Conservation (phyloP, 92 coral and sea anemone genomes). For the Zoanthus gigantus region DNA sequence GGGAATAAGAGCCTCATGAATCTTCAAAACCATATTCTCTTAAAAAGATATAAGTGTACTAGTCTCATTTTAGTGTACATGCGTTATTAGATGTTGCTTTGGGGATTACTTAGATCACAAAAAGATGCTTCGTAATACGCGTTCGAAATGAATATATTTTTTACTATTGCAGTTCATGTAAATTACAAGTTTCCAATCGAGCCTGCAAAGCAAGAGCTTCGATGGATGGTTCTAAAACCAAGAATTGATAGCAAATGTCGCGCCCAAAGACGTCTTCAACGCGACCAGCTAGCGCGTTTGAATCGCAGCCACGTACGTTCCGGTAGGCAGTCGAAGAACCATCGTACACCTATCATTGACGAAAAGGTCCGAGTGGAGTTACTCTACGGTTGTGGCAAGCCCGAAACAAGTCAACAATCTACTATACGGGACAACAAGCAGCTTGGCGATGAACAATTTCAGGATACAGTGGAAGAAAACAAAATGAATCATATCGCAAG, state of each 20-base stretch:
- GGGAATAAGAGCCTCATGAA: too few relatives aligned
- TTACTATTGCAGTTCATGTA: conserved; percentile 82
- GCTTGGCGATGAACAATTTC: background rate
- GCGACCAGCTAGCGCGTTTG: conserved; percentile 78
- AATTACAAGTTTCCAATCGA: conserved; percentile 93
- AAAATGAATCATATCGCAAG: conserved; percentile 22
- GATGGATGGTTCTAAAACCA: conserved; percentile 96
- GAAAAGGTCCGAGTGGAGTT: conserved; percentile 77
- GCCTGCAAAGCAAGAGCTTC: conserved; percentile 87
- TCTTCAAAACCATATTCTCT: too few relatives aligned
- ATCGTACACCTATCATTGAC: conserved; percentile 60
- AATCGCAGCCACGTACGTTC: conserved; percentile 34
- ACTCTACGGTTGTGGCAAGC: conserved; percentile 70
- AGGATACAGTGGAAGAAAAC: background rate
- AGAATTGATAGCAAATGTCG: conserved; percentile 97
- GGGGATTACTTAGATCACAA: too few relatives aligned
- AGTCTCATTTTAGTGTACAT: too few relatives aligned
- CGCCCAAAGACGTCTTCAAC: conserved; percentile 92
- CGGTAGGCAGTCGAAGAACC: conserved; percentile 48
- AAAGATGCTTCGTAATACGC: too few relatives aligned
- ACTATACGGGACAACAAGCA: background rate
- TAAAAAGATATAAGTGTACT: too few relatives aligned
- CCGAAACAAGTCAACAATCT: conserved; percentile 2
- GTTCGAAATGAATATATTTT: too few relatives aligned
- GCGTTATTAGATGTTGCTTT: too few relatives aligned